These are phyloP conservation scores for Orthosia cruda DNA, from an alignment of 2,888 invertebrate species.

Conservation along the genomic window DNA sequence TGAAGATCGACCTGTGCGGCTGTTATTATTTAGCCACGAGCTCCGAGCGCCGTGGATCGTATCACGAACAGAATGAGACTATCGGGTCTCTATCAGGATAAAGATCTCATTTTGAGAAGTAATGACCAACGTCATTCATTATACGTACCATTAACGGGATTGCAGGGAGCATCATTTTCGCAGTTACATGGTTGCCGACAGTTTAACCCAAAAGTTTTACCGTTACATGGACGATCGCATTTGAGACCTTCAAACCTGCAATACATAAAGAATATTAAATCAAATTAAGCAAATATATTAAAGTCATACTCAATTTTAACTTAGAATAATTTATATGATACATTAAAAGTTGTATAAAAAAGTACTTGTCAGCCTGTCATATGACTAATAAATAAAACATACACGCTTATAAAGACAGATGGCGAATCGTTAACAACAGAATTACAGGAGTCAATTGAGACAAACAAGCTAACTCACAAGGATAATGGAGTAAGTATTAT, in stretches of 20 bases:
- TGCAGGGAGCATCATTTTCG: conserved; percentile 96
- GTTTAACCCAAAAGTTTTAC: conserved; percentile 95
- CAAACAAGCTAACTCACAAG: not conserved
- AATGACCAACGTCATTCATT: not conserved
- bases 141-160: conserved; percentile 95
- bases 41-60: too few species aligned
- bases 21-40: too few species aligned
- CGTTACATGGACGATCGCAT: conserved; percentile 97
- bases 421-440: not conserved
- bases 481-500: not conserved
- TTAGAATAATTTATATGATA: not conserved
- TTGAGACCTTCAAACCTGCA: conserved; percentile 94
- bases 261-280: conserved; percentile 33
- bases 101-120: not conserved
- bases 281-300: not conserved
- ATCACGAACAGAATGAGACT: too few species aligned
- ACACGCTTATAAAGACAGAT: not conserved
- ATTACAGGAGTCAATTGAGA: not conserved
- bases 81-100: too few species aligned
- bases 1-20: too few species aligned
- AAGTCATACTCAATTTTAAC: too few species aligned
- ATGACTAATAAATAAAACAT: not conserved
- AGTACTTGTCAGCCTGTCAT: not conserved
- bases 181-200: conserved; percentile 95
- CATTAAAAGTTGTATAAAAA: not conserved